Conservation (phyloP, 2,888 invertebrate genomes). For the Drosophila quinaria region DNA sequence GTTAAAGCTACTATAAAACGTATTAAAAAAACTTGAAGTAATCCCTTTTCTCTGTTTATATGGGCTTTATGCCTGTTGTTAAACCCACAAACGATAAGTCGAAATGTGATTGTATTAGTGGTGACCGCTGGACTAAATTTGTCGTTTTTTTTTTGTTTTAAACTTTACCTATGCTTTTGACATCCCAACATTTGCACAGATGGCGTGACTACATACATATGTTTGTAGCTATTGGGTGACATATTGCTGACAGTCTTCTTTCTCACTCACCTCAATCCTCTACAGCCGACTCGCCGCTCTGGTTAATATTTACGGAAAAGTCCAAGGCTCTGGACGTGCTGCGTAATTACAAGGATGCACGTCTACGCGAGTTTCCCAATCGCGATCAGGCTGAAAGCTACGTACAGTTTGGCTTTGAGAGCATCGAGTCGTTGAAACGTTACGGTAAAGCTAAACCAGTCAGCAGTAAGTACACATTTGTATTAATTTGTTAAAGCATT, state of each 20-base stretch:
- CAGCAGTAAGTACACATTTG: slow-evolving; percentile 82
- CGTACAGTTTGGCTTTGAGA: slow-evolving; percentile 89
- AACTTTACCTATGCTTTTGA: slow-evolving; percentile 46
- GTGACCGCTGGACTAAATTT: too few species aligned
- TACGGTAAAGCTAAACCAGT: slow-evolving; percentile 83
- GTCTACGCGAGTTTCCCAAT: slow-evolving; percentile 92
- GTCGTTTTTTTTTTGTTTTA: slow-evolving; percentile 74
- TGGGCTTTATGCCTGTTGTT: not conserved
- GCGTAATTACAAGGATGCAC: slow-evolving; percentile 91
- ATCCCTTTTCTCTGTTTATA: too few species aligned
- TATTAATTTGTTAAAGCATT: not conserved
- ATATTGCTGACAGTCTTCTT: slow-evolving; percentile 11
- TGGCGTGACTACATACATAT: slow-evolving; percentile 49
- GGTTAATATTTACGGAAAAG: slow-evolving; percentile 89
- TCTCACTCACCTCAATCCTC: slow-evolving; percentile 21
- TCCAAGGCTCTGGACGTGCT: slow-evolving; percentile 90
- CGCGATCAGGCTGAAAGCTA: slow-evolving; percentile 92
- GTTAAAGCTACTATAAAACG: too few species aligned
- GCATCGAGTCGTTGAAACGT: slow-evolving; percentile 81
- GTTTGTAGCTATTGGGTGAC: slow-evolving; percentile 7
- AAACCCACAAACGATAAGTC: not conserved
- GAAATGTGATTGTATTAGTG: not conserved
- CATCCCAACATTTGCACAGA: slow-evolving; percentile 36
- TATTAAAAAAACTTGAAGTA: too few species aligned
- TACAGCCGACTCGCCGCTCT: slow-evolving; percentile 72